Percentiles rank a stretch among this genome's conserved stretches.
Evolutionary conservation across 2,797 vertebrate genomes (phyloP).

Genomic region (Lepilemur septentrionalis): DNA sequence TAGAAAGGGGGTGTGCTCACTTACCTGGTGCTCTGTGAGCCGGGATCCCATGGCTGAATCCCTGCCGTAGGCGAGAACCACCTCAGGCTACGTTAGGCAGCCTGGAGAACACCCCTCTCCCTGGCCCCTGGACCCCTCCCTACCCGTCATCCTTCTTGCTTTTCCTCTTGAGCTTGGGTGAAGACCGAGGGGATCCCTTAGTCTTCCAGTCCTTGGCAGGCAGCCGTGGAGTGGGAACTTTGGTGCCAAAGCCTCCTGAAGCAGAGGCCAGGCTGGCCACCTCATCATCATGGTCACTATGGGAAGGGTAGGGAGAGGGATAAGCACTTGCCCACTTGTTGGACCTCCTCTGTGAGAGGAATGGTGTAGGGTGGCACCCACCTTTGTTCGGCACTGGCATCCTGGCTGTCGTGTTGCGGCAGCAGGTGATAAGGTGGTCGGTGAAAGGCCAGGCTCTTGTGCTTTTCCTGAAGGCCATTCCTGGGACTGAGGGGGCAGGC

Average conservation of each 20-base stretch:
- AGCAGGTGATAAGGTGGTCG: conserved; percentile 92
- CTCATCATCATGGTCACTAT: conserved; percentile 96
- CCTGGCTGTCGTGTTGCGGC: conserved; percentile 95
- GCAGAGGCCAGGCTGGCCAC: conserved; percentile 93
- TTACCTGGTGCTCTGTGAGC: conserved; percentile 91
- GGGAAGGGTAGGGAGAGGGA: conserved; percentile 37
- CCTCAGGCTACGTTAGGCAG: conserved; percentile 20
- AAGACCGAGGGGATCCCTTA: conserved; percentile 91
- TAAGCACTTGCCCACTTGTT: background rate
- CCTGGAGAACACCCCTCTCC: conserved; percentile 1
- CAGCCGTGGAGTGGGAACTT: conserved; percentile 90
- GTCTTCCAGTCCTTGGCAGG: conserved; percentile 96
- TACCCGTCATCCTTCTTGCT: conserved; percentile 94
- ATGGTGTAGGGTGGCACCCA: conserved; percentile 66
- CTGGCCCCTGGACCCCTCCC: background rate
- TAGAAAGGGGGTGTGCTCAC: conserved; percentile 23
- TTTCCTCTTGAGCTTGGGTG: conserved; percentile 94
- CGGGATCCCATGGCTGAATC: conserved; percentile 88
- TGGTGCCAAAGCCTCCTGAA: conserved; percentile 90
- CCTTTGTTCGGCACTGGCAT: conserved; percentile 95
- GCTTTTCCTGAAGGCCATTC: conserved; percentile 94
- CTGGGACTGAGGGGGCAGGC: conserved; percentile 86
- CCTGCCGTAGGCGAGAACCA: conserved; percentile 82
- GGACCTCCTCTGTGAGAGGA: background rate
- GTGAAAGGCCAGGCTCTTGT: conserved; percentile 92